Conservation (phyloP, 2,888 invertebrate genomes). For the Torymus texanus region DNA sequence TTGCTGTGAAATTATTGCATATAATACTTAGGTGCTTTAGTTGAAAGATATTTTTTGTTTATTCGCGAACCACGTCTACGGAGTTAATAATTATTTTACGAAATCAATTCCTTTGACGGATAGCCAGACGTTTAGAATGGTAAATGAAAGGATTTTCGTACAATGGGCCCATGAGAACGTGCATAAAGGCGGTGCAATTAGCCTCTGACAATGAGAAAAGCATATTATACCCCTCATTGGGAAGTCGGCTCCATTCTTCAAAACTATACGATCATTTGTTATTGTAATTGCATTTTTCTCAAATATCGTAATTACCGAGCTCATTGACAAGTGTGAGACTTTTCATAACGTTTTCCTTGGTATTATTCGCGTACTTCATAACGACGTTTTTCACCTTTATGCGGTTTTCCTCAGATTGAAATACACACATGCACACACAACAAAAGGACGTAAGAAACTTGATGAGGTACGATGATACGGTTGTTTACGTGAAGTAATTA, state of each 20-base stretch:
- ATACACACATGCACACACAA: neutral
- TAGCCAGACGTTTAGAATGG: neutral
- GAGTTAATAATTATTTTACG: slow-evolving; percentile 31
- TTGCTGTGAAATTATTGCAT: slow-evolving; percentile 23
- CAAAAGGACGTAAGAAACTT: neutral
- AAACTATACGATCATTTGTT: slow-evolving; percentile 11
- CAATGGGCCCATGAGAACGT: slow-evolving; percentile 12
- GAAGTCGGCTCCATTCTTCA: slow-evolving; percentile 23
- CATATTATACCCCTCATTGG: slow-evolving; percentile 21
- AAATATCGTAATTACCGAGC: neutral
- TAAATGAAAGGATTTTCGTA: too few species aligned
- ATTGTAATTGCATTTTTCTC: neutral
- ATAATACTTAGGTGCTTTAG: slow-evolving; percentile 34
- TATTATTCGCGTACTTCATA: neutral
- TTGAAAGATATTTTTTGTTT: slow-evolving; percentile 12
- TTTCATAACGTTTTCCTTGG: slow-evolving; percentile 22
- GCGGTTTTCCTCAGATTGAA: too few species aligned
- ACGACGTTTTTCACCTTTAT: slow-evolving; percentile 1
- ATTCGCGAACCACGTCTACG: slow-evolving; percentile 9
- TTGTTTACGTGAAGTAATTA: slow-evolving; percentile 9
- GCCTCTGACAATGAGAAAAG: slow-evolving; percentile 3
- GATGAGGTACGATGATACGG: neutral
- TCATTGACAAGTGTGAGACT: slow-evolving; percentile 22
- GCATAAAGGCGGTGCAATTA: slow-evolving; percentile 8
- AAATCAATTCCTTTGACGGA: slow-evolving; percentile 10